phyloP scores from a whole-genome alignment of 2,113 vertebrate species.

The Pelusios castaneus region DNA sequence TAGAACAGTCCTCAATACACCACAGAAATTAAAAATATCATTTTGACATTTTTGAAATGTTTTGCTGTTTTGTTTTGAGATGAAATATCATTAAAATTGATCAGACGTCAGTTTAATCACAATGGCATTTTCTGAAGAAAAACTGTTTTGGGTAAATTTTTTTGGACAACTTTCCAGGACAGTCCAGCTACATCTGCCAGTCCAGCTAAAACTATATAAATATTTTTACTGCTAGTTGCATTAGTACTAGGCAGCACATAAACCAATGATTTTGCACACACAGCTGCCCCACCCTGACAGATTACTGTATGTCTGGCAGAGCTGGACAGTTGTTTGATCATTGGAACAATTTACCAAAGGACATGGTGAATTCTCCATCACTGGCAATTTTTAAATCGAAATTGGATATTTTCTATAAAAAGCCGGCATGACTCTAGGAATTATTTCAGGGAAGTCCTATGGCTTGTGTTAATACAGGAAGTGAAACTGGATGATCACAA shows the following conservation, averaged over 20 bases:
- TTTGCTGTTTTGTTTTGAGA: neutral
- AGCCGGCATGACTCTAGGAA: neutral
- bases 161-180: neutral
- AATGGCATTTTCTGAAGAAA: neutral
- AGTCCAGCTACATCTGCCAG: neutral
- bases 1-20: neutral
- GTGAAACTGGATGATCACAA: too few relatives aligned
- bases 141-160: neutral
- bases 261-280: neutral
- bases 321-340: neutral
- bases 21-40: neutral
- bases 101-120: neutral
- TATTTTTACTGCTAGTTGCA: neutral
- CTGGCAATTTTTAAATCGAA: neutral
- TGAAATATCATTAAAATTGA: neutral
- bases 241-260: neutral
- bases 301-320: neutral
- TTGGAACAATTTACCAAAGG: neutral
- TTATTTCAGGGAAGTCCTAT: neutral
- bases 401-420: neutral
- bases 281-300: neutral
- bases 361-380: neutral
- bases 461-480: too few relatives aligned
- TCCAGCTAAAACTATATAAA: neutral
- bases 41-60: neutral